Evolutionary conservation across 2,888 invertebrate genomes (phyloP), one percentile per base, ranked within the genome.

Genomic region (Pandemis heparana): DNA sequence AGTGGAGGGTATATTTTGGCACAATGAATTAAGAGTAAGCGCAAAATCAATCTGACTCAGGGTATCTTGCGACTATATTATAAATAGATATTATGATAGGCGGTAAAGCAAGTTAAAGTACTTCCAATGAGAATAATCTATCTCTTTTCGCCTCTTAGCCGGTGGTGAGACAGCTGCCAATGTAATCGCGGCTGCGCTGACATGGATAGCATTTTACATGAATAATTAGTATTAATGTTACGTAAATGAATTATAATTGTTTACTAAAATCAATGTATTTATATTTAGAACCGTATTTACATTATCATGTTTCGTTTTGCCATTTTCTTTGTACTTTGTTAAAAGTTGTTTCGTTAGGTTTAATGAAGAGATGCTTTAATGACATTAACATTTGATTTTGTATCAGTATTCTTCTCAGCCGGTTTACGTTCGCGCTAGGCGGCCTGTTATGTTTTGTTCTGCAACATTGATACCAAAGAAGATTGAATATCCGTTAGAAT

Each of bases 401-500:
- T 83, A 89, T 91, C 92, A 94, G 92, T 94, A 94, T 93, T 93
- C 81, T 89, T 79, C 77, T 79, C 80, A 80, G 81, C 83, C 81
- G 85, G 83, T 81, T 85, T 80, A 80, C 82, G 87, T 87, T 88
- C 84, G 86, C 84, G 78, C 81, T 80, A 83, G 83, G 89, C 83
- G 83, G 85, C 83, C 83, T 84, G 79, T 77, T 81, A 85, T 83
- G 82, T 86, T 88, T 85, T 87, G 85, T 89, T 91, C 87, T 90
- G 85, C 91, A 90, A 90, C 89, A 89, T 89, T 92, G 87, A 94
- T 94, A 94, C 94, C 94, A 94, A 94, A 94, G 94, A 94, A 89
- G 89, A 89, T 93, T 90, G 93, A 94, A 92, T 93, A 93, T 93
- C 94, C 91, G 89, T 84, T 88, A 89, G 88, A 83, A 86, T 89